phyloP scores from a whole-genome alignment of 2,113 vertebrate species.

The Cinclus cinclus region DNA sequence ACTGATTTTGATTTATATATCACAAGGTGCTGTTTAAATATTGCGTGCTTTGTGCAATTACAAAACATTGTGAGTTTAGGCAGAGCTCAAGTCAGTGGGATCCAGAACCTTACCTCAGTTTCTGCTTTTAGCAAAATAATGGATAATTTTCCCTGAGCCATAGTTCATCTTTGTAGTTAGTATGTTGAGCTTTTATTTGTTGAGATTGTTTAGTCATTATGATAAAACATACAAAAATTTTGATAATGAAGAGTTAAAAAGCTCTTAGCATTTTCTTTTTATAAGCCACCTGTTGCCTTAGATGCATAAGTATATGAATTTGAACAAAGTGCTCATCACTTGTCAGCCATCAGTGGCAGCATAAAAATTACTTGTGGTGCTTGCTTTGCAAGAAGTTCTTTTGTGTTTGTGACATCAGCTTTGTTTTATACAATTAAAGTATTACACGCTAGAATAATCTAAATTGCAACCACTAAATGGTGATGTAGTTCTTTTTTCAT shows the following conservation, averaged over 20 bases:
- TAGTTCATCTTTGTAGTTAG: slow-evolving; percentile 29
- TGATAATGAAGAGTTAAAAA: slow-evolving; percentile 73
- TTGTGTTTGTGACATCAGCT: slow-evolving; percentile 90
- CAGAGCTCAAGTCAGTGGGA: not conserved
- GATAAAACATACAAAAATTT: slow-evolving; percentile 54
- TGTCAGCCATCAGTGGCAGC: slow-evolving; percentile 83
- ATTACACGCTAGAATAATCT: slow-evolving; percentile 96
- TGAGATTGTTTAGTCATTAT: slow-evolving; percentile 44
- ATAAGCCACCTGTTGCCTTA: slow-evolving; percentile 79
- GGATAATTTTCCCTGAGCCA: not conserved
- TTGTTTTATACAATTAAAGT: slow-evolving; percentile 97
- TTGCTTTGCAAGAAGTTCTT: slow-evolving; percentile 85
- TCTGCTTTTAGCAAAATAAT: not conserved
- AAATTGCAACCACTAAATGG: slow-evolving; percentile 88
- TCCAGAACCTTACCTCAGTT: not conserved
- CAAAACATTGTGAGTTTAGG: not conserved
- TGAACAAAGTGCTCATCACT: slow-evolving; percentile 84
- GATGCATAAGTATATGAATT: slow-evolving; percentile 77
- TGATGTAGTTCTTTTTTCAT: slow-evolving; percentile 81
- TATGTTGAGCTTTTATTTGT: slow-evolving; percentile 37
- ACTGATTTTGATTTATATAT: not conserved
- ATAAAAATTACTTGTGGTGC: slow-evolving; percentile 86
- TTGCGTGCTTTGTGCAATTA: not conserved
- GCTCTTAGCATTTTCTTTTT: slow-evolving; percentile 73
- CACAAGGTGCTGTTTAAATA: not conserved